Percentiles rank a stretch among this genome's conserved stretches.
Conservation (phyloP, 2,797 vertebrate species). For the Trichosurus vulpecula region DNA sequence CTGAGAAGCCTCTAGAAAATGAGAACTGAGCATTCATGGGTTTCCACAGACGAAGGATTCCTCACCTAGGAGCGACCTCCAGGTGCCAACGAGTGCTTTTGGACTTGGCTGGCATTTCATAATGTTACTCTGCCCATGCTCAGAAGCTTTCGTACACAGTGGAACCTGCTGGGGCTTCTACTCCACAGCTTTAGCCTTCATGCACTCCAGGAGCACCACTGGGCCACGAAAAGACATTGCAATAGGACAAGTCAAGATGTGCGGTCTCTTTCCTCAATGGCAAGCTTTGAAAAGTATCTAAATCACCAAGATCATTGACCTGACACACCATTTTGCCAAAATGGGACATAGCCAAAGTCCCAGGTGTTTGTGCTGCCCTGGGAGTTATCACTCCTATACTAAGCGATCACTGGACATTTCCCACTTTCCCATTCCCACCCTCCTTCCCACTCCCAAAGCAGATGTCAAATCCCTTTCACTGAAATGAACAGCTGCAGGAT, state of each 20-base stretch:
- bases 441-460: not conserved
- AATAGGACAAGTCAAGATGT: not conserved
- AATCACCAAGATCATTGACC: conserved; percentile 22
- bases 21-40: conserved; percentile 42
- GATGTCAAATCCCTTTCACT: not conserved
- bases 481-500: not conserved
- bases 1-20: conserved; percentile 40
- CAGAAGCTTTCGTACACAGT: not conserved
- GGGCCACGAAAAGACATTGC: not conserved
- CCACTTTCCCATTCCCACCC: not conserved
- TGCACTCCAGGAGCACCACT: not conserved
- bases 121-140: not conserved
- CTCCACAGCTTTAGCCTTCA: not conserved
- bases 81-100: not conserved
- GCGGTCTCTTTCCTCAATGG: conserved; percentile 10
- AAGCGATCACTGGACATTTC: not conserved
- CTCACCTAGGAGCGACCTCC: not conserved
- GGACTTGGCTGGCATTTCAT: not conserved
- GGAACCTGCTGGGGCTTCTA: not conserved
- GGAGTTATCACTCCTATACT: not conserved
- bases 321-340: not conserved
- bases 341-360: not conserved
- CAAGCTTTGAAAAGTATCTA: conserved; percentile 36
- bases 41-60: not conserved
- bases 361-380: not conserved